Evolutionary conservation across 2,888 invertebrate genomes (phyloP).

Genomic region (Lathronympha strigana): DNA sequence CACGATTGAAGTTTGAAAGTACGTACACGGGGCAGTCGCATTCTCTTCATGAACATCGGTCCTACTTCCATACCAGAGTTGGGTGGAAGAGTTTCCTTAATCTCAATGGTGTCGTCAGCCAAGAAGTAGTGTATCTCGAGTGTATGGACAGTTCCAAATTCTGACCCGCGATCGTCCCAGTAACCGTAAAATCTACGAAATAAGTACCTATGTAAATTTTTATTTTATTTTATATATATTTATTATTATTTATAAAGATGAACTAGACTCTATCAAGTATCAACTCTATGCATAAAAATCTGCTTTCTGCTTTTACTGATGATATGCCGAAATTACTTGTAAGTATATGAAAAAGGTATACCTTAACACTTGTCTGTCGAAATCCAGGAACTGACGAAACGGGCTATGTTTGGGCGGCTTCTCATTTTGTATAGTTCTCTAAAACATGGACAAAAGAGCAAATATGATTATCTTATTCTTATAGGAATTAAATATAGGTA

Average conservation of each 20-base stretch:
- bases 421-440: conserved; percentile 57
- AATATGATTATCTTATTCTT: no score
- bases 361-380: conserved; percentile 88
- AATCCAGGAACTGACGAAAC: conserved; percentile 92
- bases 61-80: conserved; percentile 89
- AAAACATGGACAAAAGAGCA: conserved; percentile 46
- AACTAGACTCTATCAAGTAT: no score
- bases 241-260: background rate
- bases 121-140: conserved; percentile 93
- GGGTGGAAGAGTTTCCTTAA: conserved; percentile 88
- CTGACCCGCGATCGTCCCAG: conserved; percentile 93
- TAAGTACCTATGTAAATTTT: background rate
- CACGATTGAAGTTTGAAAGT: no score
- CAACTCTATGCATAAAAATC: no score
- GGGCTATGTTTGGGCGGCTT: conserved; percentile 83
- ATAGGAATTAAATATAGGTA: no score
- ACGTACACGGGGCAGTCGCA: conserved; percentile 90
- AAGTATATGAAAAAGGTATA: conserved; percentile 47
- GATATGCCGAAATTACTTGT: background rate
- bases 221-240: background rate
- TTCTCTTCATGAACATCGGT: conserved; percentile 89
- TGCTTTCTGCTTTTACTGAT: background rate
- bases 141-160: conserved; percentile 90
- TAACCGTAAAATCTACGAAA: conserved; percentile 90
- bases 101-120: conserved; percentile 94